phyloP scores from a whole-genome alignment of 2,797 vertebrate genomes.

The Sebastes wilsoni region DNA sequence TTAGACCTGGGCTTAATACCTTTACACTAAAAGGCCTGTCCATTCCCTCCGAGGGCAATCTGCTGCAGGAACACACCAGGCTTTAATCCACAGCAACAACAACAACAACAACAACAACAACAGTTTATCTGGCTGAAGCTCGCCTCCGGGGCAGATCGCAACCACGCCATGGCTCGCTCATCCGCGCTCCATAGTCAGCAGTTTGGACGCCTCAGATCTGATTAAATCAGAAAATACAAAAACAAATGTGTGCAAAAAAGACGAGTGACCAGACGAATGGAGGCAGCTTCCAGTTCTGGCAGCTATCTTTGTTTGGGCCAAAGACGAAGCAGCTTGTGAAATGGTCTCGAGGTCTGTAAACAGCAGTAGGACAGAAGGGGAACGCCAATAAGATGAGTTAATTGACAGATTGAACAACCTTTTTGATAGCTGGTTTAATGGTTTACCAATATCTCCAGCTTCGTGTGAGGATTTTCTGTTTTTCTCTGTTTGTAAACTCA shows the following conservation, averaged over 20 bases:
- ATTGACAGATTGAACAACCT: not conserved
- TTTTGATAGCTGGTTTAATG: not conserved
- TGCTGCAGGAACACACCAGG: conserved; percentile 49
- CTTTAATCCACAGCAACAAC: conserved; percentile 65
- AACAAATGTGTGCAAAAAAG: not conserved
- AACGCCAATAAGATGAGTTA: not conserved
- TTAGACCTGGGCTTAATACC: conserved; percentile 73
- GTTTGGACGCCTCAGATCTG: not conserved
- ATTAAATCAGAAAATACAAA: not conserved
- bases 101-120: conserved; percentile 54
- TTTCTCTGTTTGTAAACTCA: not conserved
- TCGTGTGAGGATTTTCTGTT: not conserved
- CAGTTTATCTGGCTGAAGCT: conserved; percentile 44
- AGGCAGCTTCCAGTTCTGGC: not conserved
- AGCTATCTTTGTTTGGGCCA: conserved; percentile 26
- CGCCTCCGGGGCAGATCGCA: not conserved
- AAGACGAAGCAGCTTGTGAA: not conserved
- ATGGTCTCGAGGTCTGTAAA: not conserved
- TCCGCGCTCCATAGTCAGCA: not conserved
- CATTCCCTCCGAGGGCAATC: conserved; percentile 52
- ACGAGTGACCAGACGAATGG: not conserved
- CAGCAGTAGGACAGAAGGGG: not conserved
- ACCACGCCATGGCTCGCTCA: not conserved
- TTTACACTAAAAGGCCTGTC: conserved; percentile 71
- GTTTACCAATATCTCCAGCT: not conserved